Percentiles rank a stretch among this genome's conserved stretches.
Evolutionary conservation across 2,888 invertebrate species (phyloP).

Genomic region (Agriopis leucophaearia): DNA sequence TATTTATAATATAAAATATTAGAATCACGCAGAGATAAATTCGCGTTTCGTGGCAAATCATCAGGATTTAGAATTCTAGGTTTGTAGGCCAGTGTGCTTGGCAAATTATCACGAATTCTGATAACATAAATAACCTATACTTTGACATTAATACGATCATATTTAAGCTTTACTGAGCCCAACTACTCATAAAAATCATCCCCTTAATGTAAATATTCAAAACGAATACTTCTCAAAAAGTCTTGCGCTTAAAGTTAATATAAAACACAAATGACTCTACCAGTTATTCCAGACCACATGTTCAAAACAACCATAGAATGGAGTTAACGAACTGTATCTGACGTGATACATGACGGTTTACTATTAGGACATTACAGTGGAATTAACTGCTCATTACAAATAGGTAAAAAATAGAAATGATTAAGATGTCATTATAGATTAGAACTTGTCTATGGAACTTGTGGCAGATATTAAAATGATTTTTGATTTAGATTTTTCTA

Average conservation of each 20-base stretch:
- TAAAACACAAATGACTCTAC: not conserved
- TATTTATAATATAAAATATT: not conserved
- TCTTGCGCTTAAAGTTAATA: not conserved
- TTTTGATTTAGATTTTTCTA: no score
- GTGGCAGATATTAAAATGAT: no score
- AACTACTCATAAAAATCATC: not conserved
- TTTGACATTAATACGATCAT: constrained; percentile 4
- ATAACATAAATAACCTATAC: constrained; percentile 4
- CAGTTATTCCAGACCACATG: constrained; percentile 1
- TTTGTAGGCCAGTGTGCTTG: constrained; percentile 14
- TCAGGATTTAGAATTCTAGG: constrained; percentile 23
- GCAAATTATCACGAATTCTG: constrained; percentile 23
- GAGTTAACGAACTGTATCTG: constrained; percentile 36
- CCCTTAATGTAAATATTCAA: not conserved
- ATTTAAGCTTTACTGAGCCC: not conserved
- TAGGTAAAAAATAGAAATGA: constrained; percentile 29
- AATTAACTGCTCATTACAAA: constrained; percentile 5
- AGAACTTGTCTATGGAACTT: not conserved
- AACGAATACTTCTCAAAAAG: not conserved
- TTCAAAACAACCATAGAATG: constrained; percentile 8
- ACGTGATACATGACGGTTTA: constrained; percentile 27
- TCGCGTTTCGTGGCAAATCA: not conserved
- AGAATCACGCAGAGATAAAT: not conserved
- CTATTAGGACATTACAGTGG: constrained; percentile 6
- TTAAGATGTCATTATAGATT: constrained; percentile 28